These are phyloP conservation scores for Neogobius melanostomus DNA, from an alignment of 2,113 vertebrate genomes.

Conservation along the genomic window DNA sequence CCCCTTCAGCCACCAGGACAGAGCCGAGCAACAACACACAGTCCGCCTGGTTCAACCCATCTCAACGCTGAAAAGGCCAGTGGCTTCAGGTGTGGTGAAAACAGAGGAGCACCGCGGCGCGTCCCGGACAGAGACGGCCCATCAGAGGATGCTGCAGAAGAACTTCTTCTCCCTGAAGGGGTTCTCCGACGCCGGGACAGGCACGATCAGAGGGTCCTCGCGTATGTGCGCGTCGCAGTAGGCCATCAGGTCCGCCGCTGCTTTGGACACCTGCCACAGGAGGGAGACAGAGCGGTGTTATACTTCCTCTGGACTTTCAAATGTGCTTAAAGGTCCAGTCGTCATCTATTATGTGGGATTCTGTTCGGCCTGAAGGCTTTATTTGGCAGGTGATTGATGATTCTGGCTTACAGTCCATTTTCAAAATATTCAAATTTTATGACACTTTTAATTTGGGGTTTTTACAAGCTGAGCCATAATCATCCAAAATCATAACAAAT, in stretches of 20 bases:
- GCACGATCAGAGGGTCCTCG: conserved; percentile 95
- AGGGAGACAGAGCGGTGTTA: neutral
- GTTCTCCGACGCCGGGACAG: conserved; percentile 96
- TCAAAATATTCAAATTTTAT: too few species aligned
- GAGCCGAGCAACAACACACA: conserved; percentile 71
- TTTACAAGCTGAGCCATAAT: too few species aligned
- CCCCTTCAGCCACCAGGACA: conserved; percentile 66
- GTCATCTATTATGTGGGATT: too few species aligned
- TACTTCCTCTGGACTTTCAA: too few species aligned
- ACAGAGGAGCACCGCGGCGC: conserved; percentile 66
- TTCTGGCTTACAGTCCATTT: too few species aligned
- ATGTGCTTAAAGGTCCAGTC: too few species aligned
- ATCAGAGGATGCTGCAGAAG: conserved; percentile 96
- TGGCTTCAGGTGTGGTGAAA: conserved; percentile 72
- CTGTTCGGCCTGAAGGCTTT: too few species aligned
- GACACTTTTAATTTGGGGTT: too few species aligned
- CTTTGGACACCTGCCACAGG: conserved; percentile 89
- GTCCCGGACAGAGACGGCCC: conserved; percentile 25
- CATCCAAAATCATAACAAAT: too few species aligned
- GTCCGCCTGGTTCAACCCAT: conserved; percentile 66
- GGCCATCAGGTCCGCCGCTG: conserved; percentile 93
- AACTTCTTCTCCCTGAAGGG: conserved; percentile 99
- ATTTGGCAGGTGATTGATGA: too few species aligned
- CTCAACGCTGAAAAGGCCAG: conserved; percentile 64
- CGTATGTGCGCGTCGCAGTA: conserved; percentile 95